These are phyloP conservation scores for Pipistrellus pygmaeus DNA, from an alignment of 2,797 vertebrate species.

Conservation along the genomic window DNA sequence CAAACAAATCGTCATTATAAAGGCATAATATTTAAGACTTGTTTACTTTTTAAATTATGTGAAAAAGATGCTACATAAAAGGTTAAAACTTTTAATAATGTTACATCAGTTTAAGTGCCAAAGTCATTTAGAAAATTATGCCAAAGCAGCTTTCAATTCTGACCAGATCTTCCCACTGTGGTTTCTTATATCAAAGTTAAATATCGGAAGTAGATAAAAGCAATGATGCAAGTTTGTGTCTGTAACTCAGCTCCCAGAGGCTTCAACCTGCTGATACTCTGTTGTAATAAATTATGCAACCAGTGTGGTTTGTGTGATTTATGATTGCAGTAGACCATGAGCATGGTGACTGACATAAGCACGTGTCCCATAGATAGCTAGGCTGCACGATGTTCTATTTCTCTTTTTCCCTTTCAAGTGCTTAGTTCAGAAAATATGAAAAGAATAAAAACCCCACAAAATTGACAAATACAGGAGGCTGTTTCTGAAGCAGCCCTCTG, in stretches of 20 bases:
- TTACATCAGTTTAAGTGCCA: background rate
- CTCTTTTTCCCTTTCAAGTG: slow-evolving; percentile 61
- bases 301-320: slow-evolving; percentile 68
- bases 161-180: background rate
- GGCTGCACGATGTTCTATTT: slow-evolving; percentile 67
- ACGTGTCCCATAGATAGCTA: slow-evolving; percentile 65
- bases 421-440: slow-evolving; percentile 61
- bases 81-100: background rate
- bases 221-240: background rate
- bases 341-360: slow-evolving; percentile 70
- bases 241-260: slow-evolving; percentile 26
- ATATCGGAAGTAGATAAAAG: slow-evolving; percentile 70
- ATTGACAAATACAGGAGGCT: slow-evolving; percentile 38
- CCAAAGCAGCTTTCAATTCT: slow-evolving; percentile 1
- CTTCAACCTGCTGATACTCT: slow-evolving; percentile 58
- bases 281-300: slow-evolving; percentile 67
- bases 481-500: background rate
- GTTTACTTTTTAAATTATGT: background rate
- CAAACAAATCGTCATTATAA: background rate
- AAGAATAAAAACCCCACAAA: slow-evolving; percentile 44
- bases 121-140: slow-evolving; percentile 10
- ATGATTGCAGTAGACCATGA: slow-evolving; percentile 66
- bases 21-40: background rate
- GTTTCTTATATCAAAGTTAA: slow-evolving; percentile 63
- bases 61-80: background rate